Evolutionary conservation across 1,140 invertebrate species (phyloP), one percentile per base, ranked within the genome.

Genomic region (Pseudomyrmex concolor): DNA sequence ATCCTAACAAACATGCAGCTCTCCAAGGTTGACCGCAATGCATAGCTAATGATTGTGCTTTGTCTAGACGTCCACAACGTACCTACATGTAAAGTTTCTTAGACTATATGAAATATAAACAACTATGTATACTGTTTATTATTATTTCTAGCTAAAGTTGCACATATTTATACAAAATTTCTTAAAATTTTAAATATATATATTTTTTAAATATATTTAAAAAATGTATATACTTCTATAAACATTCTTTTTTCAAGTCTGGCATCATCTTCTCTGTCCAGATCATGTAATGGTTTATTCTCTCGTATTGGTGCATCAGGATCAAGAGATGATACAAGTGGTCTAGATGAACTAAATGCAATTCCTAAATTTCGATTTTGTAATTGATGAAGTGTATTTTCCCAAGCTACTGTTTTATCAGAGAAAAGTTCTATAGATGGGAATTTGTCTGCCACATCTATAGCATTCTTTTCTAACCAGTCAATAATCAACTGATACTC

Each of bases 241-340:
- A 94, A 94, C 94, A 94, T 94, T 91, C 93, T 93, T 60, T 94
- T 95, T 25, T 97, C 93, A 1, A 99, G 92, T 86, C 97, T 95
- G 77, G 95, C 94, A 90, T 99, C 98, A 95, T 99, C 98, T 93
- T 98, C 97, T 90, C 95, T 95, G 92, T 99, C 98, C 67, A 99
- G 94, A 91, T 98, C 97, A 94, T 99, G 98, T 17, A 99, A 94
- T 25, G 96, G 95, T 91, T 96, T 96, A 19, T 96, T 96, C 90
- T 99, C 96, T 78, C 98, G 95, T 22, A 96, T 94, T 0, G 97
- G 97, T 50, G 98, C 98, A 96, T 99, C 98, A n/a, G 98, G 98
- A 94, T 99, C 98, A 88, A 99, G 94, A 86, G 96, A 95, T 13
- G 96, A 95, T 0, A 98, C 96, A 67, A 97, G 94, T 73, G 95